Evolutionary conservation across 2,797 vertebrate genomes (phyloP).

Genomic region (Trichosurus vulpecula): DNA sequence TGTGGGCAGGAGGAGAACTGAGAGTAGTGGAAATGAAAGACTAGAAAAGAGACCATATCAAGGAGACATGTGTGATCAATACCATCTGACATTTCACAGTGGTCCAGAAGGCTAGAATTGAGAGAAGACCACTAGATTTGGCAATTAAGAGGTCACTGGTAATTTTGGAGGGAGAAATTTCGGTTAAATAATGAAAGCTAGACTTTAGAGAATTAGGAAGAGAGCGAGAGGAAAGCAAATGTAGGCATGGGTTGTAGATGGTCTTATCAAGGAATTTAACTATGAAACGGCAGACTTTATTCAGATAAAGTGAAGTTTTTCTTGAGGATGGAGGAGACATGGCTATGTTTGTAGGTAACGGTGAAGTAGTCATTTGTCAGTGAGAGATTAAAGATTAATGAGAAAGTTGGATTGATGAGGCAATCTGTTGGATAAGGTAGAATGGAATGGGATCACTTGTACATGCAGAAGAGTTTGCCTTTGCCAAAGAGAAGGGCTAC

Average conservation of each 20-base stretch:
- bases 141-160: no score
- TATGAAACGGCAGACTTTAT: background rate
- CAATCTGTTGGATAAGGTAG: background rate
- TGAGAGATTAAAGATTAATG: background rate
- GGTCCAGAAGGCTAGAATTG: background rate
- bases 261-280: background rate
- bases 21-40: background rate
- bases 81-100: background rate
- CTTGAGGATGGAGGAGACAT: background rate
- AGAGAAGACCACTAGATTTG: background rate
- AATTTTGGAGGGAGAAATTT: background rate
- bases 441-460: background rate
- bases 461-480: background rate
- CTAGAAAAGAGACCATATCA: background rate
- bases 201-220: no score
- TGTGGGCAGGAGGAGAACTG: background rate
- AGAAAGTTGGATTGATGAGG: background rate
- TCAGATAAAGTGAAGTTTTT: no score
- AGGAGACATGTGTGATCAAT: background rate
- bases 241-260: background rate
- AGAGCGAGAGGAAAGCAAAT: background rate
- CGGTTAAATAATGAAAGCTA: no score
- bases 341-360: background rate
- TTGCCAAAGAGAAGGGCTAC: background rate
- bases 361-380: background rate